Conservation (phyloP, 2,113 vertebrate genomes). For the Neoarius graeffei region DNA sequence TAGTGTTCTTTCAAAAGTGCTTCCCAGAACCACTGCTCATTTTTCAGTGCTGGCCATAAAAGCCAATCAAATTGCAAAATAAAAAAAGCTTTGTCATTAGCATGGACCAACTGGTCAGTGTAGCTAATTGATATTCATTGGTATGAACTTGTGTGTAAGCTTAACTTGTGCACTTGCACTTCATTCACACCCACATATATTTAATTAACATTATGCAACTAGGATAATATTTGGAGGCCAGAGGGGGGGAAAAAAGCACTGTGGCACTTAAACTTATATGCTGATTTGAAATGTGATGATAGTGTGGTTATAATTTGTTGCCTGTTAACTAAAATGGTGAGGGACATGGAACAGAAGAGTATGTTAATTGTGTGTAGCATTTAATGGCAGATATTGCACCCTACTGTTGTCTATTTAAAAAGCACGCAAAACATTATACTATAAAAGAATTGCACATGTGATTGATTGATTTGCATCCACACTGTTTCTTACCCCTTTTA, state of each 20-base stretch:
- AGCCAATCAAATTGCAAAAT: conserved; percentile 58
- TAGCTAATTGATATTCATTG: conserved; percentile 70
- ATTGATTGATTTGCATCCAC: neutral
- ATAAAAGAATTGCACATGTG: neutral
- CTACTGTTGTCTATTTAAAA: neutral
- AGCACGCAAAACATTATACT: neutral
- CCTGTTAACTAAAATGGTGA: neutral
- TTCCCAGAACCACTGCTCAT: conserved; percentile 37
- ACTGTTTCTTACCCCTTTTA: neutral
- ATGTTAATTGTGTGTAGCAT: neutral
- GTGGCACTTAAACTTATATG: neutral
- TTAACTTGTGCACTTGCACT: neutral
- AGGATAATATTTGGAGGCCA: neutral
- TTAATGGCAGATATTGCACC: neutral
- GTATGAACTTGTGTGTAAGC: conserved; percentile 29
- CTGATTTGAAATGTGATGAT: neutral
- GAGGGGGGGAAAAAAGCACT: too few relatives aligned
- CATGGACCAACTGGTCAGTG: conserved; percentile 54
- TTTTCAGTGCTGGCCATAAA: conserved; percentile 63
- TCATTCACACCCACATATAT: neutral
- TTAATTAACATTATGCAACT: neutral
- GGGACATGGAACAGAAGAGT: neutral
- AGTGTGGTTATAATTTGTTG: neutral
- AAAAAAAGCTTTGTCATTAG: conserved; percentile 59
- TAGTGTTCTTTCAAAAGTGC: conserved; percentile 25